Conservation (phyloP, 2,888 invertebrate species). For the Agrochola lychnidis region DNA sequence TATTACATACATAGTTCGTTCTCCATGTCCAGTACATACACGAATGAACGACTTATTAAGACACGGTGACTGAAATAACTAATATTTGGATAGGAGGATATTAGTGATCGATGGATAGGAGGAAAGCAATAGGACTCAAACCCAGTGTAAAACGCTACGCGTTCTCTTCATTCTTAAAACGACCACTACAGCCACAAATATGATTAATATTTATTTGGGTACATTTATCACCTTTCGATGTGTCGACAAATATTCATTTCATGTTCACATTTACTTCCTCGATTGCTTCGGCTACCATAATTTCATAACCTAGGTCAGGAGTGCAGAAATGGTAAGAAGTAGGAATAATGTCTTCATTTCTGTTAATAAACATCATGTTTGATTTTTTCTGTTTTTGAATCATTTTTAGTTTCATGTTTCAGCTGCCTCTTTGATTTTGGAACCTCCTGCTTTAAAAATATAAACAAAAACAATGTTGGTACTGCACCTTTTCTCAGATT, state of each 20-base stretch:
- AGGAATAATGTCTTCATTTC: neutral
- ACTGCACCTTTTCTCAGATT: neutral
- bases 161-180: neutral
- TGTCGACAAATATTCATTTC: neutral
- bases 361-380: neutral
- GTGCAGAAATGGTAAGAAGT: neutral
- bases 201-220: neutral
- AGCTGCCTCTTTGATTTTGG: neutral
- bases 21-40: neutral
- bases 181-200: neutral
- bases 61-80: neutral
- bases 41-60: neutral
- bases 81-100: neutral
- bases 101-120: too few relatives aligned
- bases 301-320: too few relatives aligned
- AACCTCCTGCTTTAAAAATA: neutral
- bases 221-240: neutral
- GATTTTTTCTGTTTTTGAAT: neutral
- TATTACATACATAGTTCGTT: neutral
- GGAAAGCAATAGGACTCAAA: neutral
- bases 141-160: neutral
- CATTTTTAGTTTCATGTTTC: neutral
- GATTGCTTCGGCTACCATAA: neutral
- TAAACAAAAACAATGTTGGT: neutral
- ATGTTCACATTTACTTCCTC: neutral